Evolutionary conservation across 2,113 vertebrate genomes (phyloP), one percentile per base, ranked within the genome.

Genomic region (Climacteris rufus): DNA sequence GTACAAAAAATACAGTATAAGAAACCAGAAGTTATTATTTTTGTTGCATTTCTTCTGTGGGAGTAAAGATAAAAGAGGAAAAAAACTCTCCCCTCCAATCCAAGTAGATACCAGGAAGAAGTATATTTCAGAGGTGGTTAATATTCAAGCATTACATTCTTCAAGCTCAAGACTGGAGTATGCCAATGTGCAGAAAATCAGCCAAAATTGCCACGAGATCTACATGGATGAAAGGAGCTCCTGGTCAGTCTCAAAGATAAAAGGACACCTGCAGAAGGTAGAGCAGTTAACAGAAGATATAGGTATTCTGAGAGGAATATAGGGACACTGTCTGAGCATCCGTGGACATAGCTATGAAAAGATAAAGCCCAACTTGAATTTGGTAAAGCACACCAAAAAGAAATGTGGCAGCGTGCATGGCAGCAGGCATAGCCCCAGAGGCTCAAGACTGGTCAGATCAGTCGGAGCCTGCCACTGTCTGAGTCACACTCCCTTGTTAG

Each of bases 51-150:
- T 49, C 42, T 42, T 79, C 28, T 37, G 7, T 53, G 8, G 3
- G 7, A n/a, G 8, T 66, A 57, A 65, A 53, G 14, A 45, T 31
- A 63, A 80, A 83, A 64, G 9, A 45, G 13, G 7, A 30, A 45
- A 66, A 50, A 44, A 5, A 0, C 4, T 8, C 6, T 2, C 2
- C 1, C 4, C 3, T 76, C 7, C 14, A 71, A 22, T 35, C 12
- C 40, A 37, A 76, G 8, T 16, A 35, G 27, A 47, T 57, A 82
- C 4, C 16, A 69, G 9, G 8, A 74, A n/a, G 4, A 59, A 18
- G 2, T 74, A 47, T 17, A 23, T 31, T 77, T 50, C 77, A 78
- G 6, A 22, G 7, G 9, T 37, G 7, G 4, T 31, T 50, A 90
- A 64, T 53, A 63, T 60, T 77, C 8, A 47, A 42, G 16, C 17